Evolutionary conservation across 2,797 vertebrate genomes (phyloP).

Genomic region (Pantherophis alleghaniensis): DNA sequence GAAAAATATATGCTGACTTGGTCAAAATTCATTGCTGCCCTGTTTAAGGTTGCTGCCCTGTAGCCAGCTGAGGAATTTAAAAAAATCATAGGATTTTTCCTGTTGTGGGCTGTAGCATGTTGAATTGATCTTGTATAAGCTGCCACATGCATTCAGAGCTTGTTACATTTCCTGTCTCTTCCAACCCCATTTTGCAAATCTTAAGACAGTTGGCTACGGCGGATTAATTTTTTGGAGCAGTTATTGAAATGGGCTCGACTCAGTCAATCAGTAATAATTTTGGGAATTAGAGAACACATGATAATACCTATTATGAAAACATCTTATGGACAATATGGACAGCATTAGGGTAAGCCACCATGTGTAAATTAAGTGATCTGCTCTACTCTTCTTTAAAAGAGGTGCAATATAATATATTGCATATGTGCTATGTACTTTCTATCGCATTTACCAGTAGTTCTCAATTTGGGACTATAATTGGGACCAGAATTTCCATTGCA

Average conservation of each 20-base stretch:
- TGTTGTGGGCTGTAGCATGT: neutral
- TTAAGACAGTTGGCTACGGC: neutral
- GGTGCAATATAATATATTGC: neutral
- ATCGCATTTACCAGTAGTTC: neutral
- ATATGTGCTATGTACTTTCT: neutral
- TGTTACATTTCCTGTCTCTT: neutral
- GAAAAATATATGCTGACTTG: neutral
- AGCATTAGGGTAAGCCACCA: neutral
- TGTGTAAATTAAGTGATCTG: neutral
- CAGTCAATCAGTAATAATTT: neutral
- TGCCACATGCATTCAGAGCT: neutral
- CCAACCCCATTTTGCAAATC: neutral
- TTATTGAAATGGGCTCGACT: neutral
- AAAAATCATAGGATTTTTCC: neutral
- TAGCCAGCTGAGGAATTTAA: neutral
- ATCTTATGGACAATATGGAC: neutral
- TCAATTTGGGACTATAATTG: neutral
- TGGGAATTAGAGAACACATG: neutral
- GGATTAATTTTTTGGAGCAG: neutral
- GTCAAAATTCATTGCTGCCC: neutral
- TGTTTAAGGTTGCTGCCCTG: slow-evolving; percentile 15
- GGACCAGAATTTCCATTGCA: neutral
- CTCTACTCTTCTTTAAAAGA: neutral
- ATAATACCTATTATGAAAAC: neutral
- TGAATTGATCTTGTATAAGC: neutral